Evolutionary conservation across 2,888 invertebrate genomes (phyloP).

Genomic region (Thera obeliscata): DNA sequence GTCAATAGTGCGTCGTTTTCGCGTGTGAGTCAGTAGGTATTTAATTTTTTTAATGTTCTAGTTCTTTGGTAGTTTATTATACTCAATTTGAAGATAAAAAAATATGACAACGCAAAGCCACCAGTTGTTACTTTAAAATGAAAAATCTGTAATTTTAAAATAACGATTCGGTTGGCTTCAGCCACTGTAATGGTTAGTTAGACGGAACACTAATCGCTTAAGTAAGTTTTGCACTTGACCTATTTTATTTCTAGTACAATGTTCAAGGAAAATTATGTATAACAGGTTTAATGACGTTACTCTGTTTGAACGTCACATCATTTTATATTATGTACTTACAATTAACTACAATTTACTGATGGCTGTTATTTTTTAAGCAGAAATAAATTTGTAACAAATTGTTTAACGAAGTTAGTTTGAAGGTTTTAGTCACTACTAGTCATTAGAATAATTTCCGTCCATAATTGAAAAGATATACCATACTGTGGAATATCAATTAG

Average conservation of each 20-base stretch:
- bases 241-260: neutral
- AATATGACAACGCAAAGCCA: neutral
- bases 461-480: slow-evolving; percentile 16
- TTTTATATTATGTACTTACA: neutral
- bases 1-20: slow-evolving; percentile 47
- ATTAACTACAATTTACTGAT: neutral
- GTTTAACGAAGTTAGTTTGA: slow-evolving; percentile 20
- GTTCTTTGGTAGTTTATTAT: neutral
- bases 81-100: neutral
- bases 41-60: slow-evolving; percentile 4
- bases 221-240: slow-evolving; percentile 3
- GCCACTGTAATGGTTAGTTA: neutral
- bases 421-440: slow-evolving; percentile 35
- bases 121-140: neutral
- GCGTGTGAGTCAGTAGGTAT: slow-evolving; percentile 33
- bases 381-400: neutral
- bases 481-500: slow-evolving; percentile 16
- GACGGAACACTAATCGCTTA: neutral
- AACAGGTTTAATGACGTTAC: slow-evolving; percentile 5
- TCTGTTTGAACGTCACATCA: slow-evolving; percentile 9
- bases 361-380: too few species aligned
- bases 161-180: neutral
- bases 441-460: slow-evolving; percentile 35
- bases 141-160: neutral
- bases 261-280: slow-evolving; percentile 10